These are phyloP conservation scores for Stenopsyche tienmushanensis DNA, from an alignment of 1,140 invertebrate species.

Conservation along the genomic window DNA sequence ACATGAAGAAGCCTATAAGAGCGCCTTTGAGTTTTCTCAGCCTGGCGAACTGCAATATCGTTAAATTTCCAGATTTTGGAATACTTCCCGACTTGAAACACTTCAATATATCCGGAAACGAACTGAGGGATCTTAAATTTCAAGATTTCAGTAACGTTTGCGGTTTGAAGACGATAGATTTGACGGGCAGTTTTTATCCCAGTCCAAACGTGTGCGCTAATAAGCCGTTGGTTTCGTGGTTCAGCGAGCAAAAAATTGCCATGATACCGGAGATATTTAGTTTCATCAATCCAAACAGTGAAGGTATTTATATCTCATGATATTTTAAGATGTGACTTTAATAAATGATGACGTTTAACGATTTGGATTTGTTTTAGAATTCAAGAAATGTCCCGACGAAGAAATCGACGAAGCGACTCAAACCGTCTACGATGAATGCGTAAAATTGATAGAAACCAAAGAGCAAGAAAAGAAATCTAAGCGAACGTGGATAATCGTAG, in stretches of 20 bases:
- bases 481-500: slow-evolving; percentile 53
- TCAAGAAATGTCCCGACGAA: slow-evolving; percentile 31
- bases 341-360: background rate
- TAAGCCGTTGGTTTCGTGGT: slow-evolving; percentile 48
- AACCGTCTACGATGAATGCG: slow-evolving; percentile 12
- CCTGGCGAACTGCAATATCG: slow-evolving; percentile 57
- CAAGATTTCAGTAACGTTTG: slow-evolving; percentile 50
- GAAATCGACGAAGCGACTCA: slow-evolving; percentile 4
- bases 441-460: too few species aligned
- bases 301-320: slow-evolving; percentile 26
- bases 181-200: slow-evolving; percentile 48
- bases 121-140: slow-evolving; percentile 44
- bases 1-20: slow-evolving; percentile 54
- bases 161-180: slow-evolving; percentile 49
- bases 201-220: slow-evolving; percentile 46
- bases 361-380: slow-evolving; percentile 46
- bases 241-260: slow-evolving; percentile 45
- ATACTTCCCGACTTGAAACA: slow-evolving; percentile 51
- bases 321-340: background rate
- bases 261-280: slow-evolving; percentile 44
- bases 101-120: slow-evolving; percentile 54
- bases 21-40: slow-evolving; percentile 59
- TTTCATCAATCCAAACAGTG: slow-evolving; percentile 31
- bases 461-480: slow-evolving; percentile 43
- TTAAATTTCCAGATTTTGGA: slow-evolving; percentile 56